Base-by-base conservation (phyloP, 2,113 vertebrate genomes). In the Pholis gunnellus region DNA sequence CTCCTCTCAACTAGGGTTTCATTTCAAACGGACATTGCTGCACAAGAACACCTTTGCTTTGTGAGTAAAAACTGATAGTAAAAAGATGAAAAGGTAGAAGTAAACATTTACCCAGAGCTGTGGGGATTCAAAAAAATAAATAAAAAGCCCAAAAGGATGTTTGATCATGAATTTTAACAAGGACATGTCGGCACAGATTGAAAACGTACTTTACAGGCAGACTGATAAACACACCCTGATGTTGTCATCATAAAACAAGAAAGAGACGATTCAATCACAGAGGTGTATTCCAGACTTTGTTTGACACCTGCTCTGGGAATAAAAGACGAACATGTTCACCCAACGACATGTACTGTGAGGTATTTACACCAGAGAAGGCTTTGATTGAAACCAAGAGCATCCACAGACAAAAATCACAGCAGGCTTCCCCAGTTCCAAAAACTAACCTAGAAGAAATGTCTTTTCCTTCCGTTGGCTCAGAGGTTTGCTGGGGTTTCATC, bases 111-210 rank as follows among this genome's bases (percentile, higher is more conserved):
- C 57, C 13, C 9, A 27, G 36, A 56, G 61, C 84, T 20, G 3
- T 25, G 11, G 59, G 76, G 72, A 85, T 78, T 72, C 36, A 52
- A 50, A 48, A 22, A 25, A 79, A 81, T 78, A 75, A 69, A 78
- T 50, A 27, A 85, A 69, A 57, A 54, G 34, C 38, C 44, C 10
- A 40, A 79, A 87, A 70, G 46, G 29, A 31, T 56, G 66, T 73
- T 63, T 87, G 54, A 84, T 79, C 61, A 61, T 57, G 56, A 18
- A 73, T 76, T 73, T 78, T 52, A 76, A 85, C 52, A 60, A 83
- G 61, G 40, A 56, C 38, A 59, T 31, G 42, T 72, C 7, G 4
- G 31, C 57, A 80, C 31, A 61, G 34, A 64, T 70, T 66, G 11
- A 2, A 72, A 59, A 72, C 27, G 22, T 36, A 25, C 50, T 67